Evolutionary conservation across 53 echinoderm and acorn worm species (phyloP).

Genomic region (Stichopus horrens): DNA sequence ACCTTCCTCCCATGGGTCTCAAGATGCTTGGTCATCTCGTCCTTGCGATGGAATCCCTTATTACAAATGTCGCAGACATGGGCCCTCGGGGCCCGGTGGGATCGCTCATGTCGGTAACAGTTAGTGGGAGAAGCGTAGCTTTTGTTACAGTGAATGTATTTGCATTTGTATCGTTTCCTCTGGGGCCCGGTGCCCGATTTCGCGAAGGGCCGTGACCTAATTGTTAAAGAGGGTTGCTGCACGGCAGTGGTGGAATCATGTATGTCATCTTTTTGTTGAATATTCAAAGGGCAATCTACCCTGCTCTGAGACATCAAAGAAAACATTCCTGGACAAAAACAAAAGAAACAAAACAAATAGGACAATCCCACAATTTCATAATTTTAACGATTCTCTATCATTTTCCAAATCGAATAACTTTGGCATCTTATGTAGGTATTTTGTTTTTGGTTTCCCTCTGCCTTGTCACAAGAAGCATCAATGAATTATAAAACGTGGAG

Average conservation of each 20-base stretch:
- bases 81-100: background rate
- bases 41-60: background rate
- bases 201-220: background rate
- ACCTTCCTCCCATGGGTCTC: background rate
- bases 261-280: background rate
- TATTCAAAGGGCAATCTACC: background rate
- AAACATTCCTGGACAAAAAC: conserved; percentile 6
- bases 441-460: too few relatives aligned
- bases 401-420: too few relatives aligned
- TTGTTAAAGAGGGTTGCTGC: background rate
- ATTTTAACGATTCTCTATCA: too few relatives aligned
- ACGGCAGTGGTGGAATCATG: background rate
- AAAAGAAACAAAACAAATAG: conserved; percentile 4
- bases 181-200: background rate
- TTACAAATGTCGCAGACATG: conserved; percentile 18
- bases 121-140: background rate
- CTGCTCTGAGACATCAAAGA: background rate
- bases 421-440: too few relatives aligned
- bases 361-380: background rate
- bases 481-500: too few relatives aligned
- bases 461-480: too few relatives aligned
- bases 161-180: conserved; percentile 7
- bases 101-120: conserved; percentile 8
- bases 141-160: background rate
- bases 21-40: background rate